Base-by-base conservation (phyloP, 2,113 vertebrate species). In the Megaleporinus macrocephalus region DNA sequence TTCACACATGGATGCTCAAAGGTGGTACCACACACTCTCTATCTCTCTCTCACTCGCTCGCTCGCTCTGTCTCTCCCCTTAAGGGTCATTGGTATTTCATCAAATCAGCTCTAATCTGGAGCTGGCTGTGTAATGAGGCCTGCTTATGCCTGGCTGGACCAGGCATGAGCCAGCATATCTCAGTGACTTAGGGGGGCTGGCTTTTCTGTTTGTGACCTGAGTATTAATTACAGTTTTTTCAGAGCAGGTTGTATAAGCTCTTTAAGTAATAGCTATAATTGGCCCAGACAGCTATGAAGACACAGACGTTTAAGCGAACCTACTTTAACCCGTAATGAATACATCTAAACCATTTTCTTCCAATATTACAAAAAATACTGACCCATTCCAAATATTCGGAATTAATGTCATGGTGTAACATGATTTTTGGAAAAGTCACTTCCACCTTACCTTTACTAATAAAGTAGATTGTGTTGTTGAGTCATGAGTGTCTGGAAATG, bases 21-120 rank as follows among this genome's bases (percentile, higher is more conserved):
- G n/a, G n/a, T 9, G 4, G 41, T 44, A 4, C 10, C 77, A 79
- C 66, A 20, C 5, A 27, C 13, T 26, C 30, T 68, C 29, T 36
- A 1, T 51, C 22, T 44, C 30, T 41, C 29, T 15, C 79, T 80
- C 70, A 18, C 5, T 51, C 22, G 26, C 30, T 41, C 18, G 16
- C 30, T 41, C 30, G 0, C 22, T 68, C 30, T 7, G 29, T 65
- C n/a, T 27, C 47, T 63, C 65, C 24, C 66, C 44, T 26, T 70
- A 70, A 22, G n/a, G 20, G 33, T 53, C 29, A 18, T n/a, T 29
- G 47, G 30, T 47, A 57, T 73, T 73, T 33, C 4, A 73, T 73
- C 15, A 65, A 63, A 70, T 69, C 62, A 69, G 76, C 51, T 81
- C 14, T 82, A 84, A 82, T 86, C 79, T 75, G 24, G 24, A 14